Evolutionary conservation across 2,113 vertebrate species (phyloP), one percentile per base, ranked within the genome.

Genomic region (Saccopteryx bilineata): DNA sequence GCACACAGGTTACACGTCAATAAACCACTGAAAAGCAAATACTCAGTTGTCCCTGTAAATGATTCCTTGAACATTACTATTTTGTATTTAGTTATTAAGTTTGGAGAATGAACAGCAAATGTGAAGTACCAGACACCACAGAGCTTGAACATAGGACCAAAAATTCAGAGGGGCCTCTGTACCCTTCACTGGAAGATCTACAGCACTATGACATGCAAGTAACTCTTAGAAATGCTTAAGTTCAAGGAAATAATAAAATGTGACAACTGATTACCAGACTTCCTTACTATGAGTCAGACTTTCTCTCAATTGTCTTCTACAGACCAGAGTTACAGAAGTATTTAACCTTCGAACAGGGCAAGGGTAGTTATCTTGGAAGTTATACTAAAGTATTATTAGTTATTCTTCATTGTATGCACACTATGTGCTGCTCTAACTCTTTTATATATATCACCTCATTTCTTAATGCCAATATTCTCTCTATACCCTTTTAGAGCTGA

Each of bases 31-130:
- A 94, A 26, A 10, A 60, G 52, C 33, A 86, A 96, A 91, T 65
- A 56, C 60, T 93, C 88, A 78, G 66, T 60, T 83, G 23, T 85
- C 76, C 33, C 82, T 92, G 96, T 97, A 94, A 97, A 97, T 96
- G 87, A 97, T 97, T 96, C 91, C 50, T 80, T 90, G 31, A 92
- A 74, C 90, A 95, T 82, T 93, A 87, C 90, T 54, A 97, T 86
- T 96, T 88, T 82, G 52, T 87, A 91, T 76, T 90, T 90, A 88
- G 69, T 94, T 96, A 96, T 50, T 87, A 94, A 90, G 87, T 93
- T 33, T 93, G 74, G 66, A 88, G 31, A 82, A 18, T 71, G 48
- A 94, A 97, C 9, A 90, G 60, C 75, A 95, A 82, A 79, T 23
- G 12, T 46, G 61, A 75, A 91, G 17, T 87, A 85, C 71, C 23